phyloP scores from a whole-genome alignment of 2,888 invertebrate species.

The Leucophora obtusa region DNA sequence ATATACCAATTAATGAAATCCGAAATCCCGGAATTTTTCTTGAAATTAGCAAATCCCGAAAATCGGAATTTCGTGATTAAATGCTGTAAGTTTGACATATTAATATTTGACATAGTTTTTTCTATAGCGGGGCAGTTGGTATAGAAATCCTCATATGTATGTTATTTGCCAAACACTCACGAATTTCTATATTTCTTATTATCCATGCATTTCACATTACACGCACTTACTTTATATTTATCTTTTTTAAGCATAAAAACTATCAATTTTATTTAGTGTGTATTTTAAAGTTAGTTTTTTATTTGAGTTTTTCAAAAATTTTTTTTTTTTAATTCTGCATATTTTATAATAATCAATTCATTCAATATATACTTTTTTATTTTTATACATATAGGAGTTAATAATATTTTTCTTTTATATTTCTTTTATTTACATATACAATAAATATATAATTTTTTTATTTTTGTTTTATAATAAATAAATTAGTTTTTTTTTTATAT shows the following conservation, averaged over 20 bases:
- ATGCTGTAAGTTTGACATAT: too few species aligned
- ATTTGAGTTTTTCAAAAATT: slow-evolving; percentile 65
- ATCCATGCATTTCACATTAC: too few species aligned
- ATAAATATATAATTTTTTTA: slow-evolving; percentile 43
- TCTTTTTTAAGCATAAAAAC: neutral
- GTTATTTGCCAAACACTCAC: too few species aligned
- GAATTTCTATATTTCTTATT: too few species aligned
- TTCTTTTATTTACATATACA: slow-evolving; percentile 59
- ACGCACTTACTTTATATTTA: too few species aligned
- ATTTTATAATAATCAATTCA: slow-evolving; percentile 59
- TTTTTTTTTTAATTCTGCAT: slow-evolving; percentile 61
- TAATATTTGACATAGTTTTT: too few species aligned
- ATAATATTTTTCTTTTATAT: slow-evolving; percentile 39
- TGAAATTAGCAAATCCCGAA: too few species aligned
- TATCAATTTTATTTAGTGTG: slow-evolving; percentile 15
- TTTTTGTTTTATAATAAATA: slow-evolving; percentile 49
- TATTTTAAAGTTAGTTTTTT: slow-evolving; percentile 62
- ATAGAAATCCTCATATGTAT: too few species aligned
- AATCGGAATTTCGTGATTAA: too few species aligned
- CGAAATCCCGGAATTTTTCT: too few species aligned
- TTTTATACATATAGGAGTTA: slow-evolving; percentile 57
- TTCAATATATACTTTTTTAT: slow-evolving; percentile 44
- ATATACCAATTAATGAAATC: too few species aligned
- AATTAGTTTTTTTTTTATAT: slow-evolving; percentile 42
- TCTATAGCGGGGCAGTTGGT: too few species aligned